These are phyloP conservation scores for Palythoa heliodiscus DNA, from an alignment of 92 coral and sea anemone genomes.

Conservation along the genomic window DNA sequence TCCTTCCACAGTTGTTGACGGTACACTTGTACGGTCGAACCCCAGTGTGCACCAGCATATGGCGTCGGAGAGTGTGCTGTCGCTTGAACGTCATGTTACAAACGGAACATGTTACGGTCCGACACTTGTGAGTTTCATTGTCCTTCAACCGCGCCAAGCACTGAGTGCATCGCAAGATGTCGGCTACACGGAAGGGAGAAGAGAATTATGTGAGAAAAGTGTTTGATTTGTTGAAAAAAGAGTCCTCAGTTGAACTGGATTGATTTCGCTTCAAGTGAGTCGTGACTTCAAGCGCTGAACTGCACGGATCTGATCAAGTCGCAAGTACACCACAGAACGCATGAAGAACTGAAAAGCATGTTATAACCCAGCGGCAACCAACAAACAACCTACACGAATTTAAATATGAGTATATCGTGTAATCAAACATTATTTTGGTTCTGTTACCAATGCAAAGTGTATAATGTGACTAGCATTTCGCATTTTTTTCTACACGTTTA, in stretches of 20 bases:
- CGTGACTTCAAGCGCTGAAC: slow-evolving; percentile 6
- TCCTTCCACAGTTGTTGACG: slow-evolving; percentile 16
- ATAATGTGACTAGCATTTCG: no score
- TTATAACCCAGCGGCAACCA: background rate
- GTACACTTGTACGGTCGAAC: slow-evolving; percentile 18
- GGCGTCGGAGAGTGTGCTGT: slow-evolving; percentile 32
- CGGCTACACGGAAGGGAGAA: background rate
- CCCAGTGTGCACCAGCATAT: slow-evolving; percentile 36
- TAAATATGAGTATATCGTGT: no score
- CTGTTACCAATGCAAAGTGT: no score
- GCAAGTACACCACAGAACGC: background rate
- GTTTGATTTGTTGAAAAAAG: background rate
- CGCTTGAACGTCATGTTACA: slow-evolving; percentile 35
- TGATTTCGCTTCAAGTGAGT: slow-evolving; percentile 36
- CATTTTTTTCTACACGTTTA: no score
- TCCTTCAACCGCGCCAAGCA: slow-evolving; percentile 16
- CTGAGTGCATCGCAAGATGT: slow-evolving; percentile 12
- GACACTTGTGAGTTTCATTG: slow-evolving; percentile 11
- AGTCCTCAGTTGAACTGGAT: slow-evolving; percentile 6
- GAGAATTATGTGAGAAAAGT: background rate
- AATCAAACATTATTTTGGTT: no score
- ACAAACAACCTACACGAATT: no score
- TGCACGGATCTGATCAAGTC: background rate
- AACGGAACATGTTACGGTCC: slow-evolving; percentile 30
- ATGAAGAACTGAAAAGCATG: background rate